These are phyloP conservation scores for Cantharis rustica DNA, from an alignment of 2,888 invertebrate species.

Conservation along the genomic window DNA sequence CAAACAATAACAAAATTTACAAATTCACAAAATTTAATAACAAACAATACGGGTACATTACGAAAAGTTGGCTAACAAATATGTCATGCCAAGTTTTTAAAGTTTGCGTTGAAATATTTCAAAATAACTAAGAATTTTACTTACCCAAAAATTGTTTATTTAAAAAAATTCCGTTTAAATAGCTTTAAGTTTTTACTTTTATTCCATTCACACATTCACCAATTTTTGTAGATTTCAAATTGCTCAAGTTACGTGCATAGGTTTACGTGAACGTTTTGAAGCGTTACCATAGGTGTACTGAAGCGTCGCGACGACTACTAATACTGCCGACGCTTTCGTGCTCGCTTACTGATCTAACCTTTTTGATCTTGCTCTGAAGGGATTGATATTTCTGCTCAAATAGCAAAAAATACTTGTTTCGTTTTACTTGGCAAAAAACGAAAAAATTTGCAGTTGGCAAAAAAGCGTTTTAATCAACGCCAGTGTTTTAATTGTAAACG, in stretches of 20 bases:
- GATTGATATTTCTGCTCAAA: slow-evolving; percentile 14
- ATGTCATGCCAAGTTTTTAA: not conserved
- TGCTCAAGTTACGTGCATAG: slow-evolving; percentile 1
- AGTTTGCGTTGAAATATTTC: not conserved
- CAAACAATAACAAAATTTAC: not conserved
- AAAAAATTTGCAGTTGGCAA: not conserved
- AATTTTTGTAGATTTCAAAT: slow-evolving; percentile 6
- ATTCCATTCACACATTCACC: slow-evolving; percentile 1
- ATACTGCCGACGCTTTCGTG: slow-evolving; percentile 40
- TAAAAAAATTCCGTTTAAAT: not conserved
- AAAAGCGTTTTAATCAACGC: not conserved
- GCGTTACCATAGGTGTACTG: slow-evolving; percentile 35
- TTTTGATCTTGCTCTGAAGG: slow-evolving; percentile 39
- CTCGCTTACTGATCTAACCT: slow-evolving; percentile 42
- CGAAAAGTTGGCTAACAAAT: not conserved
- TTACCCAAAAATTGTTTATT: not conserved
- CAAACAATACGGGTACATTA: not conserved
- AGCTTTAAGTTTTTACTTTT: not conserved
- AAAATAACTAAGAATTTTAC: not conserved
- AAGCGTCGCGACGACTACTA: slow-evolving; percentile 40
- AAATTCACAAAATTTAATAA: not conserved
- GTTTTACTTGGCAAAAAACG: slow-evolving; percentile 5
- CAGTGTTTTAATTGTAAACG: not conserved
- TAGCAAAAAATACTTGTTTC: slow-evolving; percentile 9
- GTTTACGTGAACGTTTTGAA: slow-evolving; percentile 10